Evolutionary conservation across 2,888 invertebrate species (phyloP).

Genomic region (Troides aeacus): DNA sequence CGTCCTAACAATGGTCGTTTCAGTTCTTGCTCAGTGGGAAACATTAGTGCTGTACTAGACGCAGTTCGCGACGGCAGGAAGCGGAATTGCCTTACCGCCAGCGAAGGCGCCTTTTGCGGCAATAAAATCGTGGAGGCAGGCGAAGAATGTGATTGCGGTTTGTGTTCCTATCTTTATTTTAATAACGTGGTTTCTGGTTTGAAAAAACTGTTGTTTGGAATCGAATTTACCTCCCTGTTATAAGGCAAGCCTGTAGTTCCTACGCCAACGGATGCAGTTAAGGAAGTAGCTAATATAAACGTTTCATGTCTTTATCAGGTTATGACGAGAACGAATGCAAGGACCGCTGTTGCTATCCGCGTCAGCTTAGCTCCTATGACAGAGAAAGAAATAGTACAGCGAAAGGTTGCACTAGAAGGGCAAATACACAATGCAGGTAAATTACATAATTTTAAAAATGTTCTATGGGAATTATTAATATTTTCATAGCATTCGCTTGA

Average conservation of each 20-base stretch:
- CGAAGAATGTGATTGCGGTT: slow-evolving; percentile 97
- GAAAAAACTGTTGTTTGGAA: too few species aligned
- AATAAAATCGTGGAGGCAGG: slow-evolving; percentile 99
- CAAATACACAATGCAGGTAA: slow-evolving; percentile 89
- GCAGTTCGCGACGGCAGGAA: slow-evolving; percentile 95
- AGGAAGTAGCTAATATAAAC: too few species aligned
- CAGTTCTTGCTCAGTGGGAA: slow-evolving; percentile 95
- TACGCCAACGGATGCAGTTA: too few species aligned
- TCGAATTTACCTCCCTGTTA: not conserved
- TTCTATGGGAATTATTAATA: too few species aligned
- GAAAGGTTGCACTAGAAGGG: slow-evolving; percentile 88
- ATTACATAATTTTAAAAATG: slow-evolving; percentile 14
- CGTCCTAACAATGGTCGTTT: slow-evolving; percentile 98
- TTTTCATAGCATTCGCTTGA: too few species aligned
- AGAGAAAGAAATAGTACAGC: slow-evolving; percentile 84
- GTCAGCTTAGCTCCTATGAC: slow-evolving; percentile 86
- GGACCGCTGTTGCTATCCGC: slow-evolving; percentile 96
- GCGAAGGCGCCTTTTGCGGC: slow-evolving; percentile 97
- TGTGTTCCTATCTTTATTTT: slow-evolving; percentile 27
- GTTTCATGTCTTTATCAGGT: slow-evolving; percentile 55
- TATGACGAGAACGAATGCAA: slow-evolving; percentile 95
- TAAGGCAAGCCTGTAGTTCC: too few species aligned
- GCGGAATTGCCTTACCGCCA: slow-evolving; percentile 93
- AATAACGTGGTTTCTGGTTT: not conserved
- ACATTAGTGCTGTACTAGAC: slow-evolving; percentile 96